phyloP scores from a whole-genome alignment of 2,888 invertebrate species.

The Nemurella pictetii region DNA sequence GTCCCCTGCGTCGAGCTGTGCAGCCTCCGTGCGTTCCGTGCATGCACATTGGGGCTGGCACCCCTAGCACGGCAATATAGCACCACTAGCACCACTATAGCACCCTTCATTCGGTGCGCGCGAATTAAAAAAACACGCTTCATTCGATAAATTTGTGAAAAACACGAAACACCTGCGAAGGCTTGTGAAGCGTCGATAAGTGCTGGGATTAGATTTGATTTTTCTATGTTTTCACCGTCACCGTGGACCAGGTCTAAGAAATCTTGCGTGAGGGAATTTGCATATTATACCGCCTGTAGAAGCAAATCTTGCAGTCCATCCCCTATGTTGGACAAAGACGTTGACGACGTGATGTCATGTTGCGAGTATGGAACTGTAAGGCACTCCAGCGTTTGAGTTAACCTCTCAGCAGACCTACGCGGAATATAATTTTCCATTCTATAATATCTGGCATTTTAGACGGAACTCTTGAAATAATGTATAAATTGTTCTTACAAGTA shows the following conservation, averaged over 20 bases:
- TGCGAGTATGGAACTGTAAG: too few species aligned
- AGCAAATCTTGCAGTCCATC: too few species aligned
- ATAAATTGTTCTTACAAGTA: background rate
- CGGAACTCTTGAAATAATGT: background rate
- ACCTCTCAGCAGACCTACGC: background rate
- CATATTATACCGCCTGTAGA: too few species aligned
- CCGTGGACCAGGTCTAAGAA: too few species aligned
- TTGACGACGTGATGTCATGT: too few species aligned
- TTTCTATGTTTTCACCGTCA: background rate
- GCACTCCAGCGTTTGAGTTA: too few species aligned
- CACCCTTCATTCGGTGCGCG: slow-evolving; percentile 29
- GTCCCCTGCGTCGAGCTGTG: background rate
- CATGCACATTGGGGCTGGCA: too few species aligned
- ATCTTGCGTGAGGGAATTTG: too few species aligned
- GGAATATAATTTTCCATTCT: background rate
- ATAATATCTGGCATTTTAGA: background rate
- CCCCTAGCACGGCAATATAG: background rate
- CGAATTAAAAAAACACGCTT: slow-evolving; percentile 36
- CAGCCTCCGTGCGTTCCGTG: too few species aligned
- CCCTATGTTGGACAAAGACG: too few species aligned
- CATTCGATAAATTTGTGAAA: background rate
- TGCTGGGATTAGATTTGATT: background rate
- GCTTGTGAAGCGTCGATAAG: background rate
- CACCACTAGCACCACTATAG: too few species aligned
- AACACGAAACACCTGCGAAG: slow-evolving; percentile 15